Evolutionary conservation across 1,140 invertebrate species (phyloP).

Genomic region (Platorchestia sp.): DNA sequence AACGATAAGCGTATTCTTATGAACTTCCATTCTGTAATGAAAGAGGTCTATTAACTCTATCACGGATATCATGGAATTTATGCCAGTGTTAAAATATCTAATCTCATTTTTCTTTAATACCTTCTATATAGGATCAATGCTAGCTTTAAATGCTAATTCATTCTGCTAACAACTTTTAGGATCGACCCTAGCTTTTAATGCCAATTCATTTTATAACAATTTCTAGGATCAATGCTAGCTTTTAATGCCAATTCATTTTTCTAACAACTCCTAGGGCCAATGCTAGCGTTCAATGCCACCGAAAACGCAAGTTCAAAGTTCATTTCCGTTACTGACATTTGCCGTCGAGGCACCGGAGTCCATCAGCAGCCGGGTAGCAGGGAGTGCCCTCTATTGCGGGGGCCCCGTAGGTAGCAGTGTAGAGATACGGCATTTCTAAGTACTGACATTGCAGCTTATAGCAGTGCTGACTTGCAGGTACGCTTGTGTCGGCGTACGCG

Average conservation of each 20-base stretch:
- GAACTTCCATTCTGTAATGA: not conserved
- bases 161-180: not conserved
- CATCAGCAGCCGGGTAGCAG: constrained; percentile 58
- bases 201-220: too few species aligned
- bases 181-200: not conserved
- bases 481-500: constrained; percentile 58
- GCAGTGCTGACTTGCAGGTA: constrained; percentile 57
- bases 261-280: not conserved
- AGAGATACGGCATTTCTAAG: constrained; percentile 23
- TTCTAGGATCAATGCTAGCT: not conserved
- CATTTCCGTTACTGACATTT: constrained; percentile 43
- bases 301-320: not conserved
- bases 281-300: not conserved
- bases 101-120: too few species aligned
- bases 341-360: constrained; percentile 59
- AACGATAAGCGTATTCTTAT: too few species aligned
- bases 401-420: constrained; percentile 9
- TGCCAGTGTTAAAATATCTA: too few species aligned
- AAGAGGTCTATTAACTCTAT: not conserved
- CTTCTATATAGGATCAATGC: not conserved
- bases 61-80: not conserved
- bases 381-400: constrained; percentile 61
- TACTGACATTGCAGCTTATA: constrained; percentile 62
- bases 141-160: not conserved
- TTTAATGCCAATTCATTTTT: not conserved